Evolutionary conservation across 2,888 invertebrate genomes (phyloP).

Genomic region (Amaurobius ferox): DNA sequence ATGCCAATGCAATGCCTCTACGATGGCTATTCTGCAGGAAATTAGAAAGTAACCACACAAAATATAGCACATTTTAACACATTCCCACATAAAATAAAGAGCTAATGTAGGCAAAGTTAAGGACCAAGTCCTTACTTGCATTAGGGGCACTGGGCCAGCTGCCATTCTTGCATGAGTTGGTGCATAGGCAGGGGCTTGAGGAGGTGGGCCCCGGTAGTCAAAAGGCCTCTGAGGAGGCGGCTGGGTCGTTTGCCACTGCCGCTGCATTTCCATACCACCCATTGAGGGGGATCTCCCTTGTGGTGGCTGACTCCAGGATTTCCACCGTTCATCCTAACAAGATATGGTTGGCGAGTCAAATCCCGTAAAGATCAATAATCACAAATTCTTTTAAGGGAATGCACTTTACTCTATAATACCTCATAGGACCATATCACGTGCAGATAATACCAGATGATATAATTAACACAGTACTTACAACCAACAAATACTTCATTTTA

Average conservation of each 20-base stretch:
- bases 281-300: constrained; percentile 60
- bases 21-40: too few relatives aligned
- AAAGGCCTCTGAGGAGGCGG: constrained; percentile 74
- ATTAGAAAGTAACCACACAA: too few relatives aligned
- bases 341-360: constrained; percentile 17
- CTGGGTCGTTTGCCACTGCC: constrained; percentile 66
- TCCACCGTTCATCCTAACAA: constrained; percentile 72
- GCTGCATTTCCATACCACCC: constrained; percentile 60
- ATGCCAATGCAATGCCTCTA: too few relatives aligned
- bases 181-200: constrained; percentile 76
- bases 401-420: too few relatives aligned
- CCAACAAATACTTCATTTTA: too few relatives aligned
- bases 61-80: too few relatives aligned
- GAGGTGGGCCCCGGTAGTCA: constrained; percentile 74
- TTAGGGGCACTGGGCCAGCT: constrained; percentile 70
- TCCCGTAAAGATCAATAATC: neutral
- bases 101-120: constrained; percentile 50
- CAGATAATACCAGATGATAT: too few relatives aligned
- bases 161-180: constrained; percentile 74
- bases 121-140: constrained; percentile 73
- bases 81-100: too few relatives aligned
- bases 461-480: too few relatives aligned
- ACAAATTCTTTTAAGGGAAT: too few relatives aligned
- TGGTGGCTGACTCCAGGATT: constrained; percentile 70
- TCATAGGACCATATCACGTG: too few relatives aligned